phyloP scores from a whole-genome alignment of 2,113 vertebrate genomes.

The Lagenorhynchus albirostris region DNA sequence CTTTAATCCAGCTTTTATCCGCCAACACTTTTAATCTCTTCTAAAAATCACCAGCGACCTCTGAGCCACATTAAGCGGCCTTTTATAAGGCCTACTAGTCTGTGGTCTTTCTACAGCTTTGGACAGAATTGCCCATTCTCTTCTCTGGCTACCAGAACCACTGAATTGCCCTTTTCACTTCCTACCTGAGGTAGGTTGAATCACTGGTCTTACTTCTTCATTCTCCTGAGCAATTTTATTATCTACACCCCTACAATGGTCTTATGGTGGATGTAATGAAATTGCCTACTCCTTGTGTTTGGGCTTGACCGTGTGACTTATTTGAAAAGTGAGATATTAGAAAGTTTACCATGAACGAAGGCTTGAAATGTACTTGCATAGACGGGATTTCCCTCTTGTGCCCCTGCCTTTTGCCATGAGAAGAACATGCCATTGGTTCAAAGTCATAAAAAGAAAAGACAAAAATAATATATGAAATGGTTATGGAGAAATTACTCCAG shows the following conservation, averaged over 20 bases:
- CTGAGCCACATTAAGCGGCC: not conserved
- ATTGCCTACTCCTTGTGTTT: not conserved
- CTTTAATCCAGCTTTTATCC: not conserved
- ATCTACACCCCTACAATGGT: not conserved
- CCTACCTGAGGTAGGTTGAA: not conserved
- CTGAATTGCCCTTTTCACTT: not conserved
- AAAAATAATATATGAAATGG: not conserved
- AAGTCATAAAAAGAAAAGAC: not conserved
- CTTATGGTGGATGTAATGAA: not conserved
- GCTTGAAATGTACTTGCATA: not conserved
- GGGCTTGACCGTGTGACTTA: not conserved
- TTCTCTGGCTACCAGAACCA: not conserved
- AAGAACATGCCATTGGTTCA: not conserved
- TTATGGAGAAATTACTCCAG: not conserved
- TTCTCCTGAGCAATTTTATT: not conserved
- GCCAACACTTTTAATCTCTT: not conserved
- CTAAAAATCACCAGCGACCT: not conserved
- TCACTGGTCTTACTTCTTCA: not conserved
- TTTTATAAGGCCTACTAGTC: not conserved
- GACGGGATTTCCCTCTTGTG: not conserved
- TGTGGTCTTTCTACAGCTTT: not conserved
- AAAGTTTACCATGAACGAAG: not conserved
- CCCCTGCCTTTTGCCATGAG: not conserved
- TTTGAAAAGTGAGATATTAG: not conserved
- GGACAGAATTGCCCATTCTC: not conserved